Evolutionary conservation across 2,888 invertebrate genomes (phyloP).

Genomic region (Leptinotarsa tumamoca): DNA sequence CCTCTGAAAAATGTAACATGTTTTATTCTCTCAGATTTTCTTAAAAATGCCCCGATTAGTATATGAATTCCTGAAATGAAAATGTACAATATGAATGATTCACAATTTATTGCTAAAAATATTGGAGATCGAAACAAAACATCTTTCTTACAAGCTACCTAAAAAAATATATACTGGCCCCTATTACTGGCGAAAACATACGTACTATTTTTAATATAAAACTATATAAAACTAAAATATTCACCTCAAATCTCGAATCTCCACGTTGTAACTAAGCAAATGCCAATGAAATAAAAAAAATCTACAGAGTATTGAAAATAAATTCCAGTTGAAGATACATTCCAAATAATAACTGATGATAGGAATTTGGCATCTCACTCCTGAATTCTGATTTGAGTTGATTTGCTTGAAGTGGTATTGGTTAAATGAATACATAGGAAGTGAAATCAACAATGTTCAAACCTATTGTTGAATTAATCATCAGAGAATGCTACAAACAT

Average conservation of each 20-base stretch:
- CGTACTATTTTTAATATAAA: conserved; percentile 19
- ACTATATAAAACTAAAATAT: neutral
- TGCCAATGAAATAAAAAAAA: no score
- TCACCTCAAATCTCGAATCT: neutral
- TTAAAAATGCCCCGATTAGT: conserved; percentile 43
- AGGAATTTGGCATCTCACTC: no score
- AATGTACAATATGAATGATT: conserved; percentile 36
- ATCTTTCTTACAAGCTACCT: conserved; percentile 35
- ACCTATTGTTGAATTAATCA: no score
- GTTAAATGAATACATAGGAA: no score
- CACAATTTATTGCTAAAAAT: conserved; percentile 33
- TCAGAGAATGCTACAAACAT: no score
- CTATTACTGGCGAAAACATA: conserved; percentile 58
- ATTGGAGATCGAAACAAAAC: conserved; percentile 45
- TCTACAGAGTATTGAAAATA: no score
- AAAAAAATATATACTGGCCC: conserved; percentile 58
- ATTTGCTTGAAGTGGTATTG: no score
- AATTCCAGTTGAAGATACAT: no score
- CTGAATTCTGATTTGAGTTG: no score
- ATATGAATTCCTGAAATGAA: conserved; percentile 37
- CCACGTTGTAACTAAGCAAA: no score
- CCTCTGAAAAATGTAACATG: conserved; percentile 50
- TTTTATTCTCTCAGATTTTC: conserved; percentile 43
- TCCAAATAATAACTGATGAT: no score
- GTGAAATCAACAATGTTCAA: no score